Evolutionary conservation across 2,797 vertebrate genomes (phyloP).

Genomic region (Pteronotus mesoamericanus): DNA sequence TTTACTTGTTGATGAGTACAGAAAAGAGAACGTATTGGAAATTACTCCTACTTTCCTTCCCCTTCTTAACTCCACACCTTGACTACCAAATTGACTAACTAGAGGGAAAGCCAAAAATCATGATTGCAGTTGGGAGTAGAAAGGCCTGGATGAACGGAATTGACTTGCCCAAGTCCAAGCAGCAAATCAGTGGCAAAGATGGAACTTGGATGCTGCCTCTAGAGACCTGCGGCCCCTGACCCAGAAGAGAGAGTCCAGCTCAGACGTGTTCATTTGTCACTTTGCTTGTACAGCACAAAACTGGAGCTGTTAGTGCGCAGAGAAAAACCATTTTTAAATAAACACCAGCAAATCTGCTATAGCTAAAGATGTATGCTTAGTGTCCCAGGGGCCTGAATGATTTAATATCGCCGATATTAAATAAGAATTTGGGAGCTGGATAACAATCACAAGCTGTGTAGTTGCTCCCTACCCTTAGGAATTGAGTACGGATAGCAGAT

Average conservation of each 20-base stretch:
- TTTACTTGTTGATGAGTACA: background rate
- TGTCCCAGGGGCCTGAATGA: background rate
- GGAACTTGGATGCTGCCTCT: background rate
- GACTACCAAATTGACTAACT: background rate
- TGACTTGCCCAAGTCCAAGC: background rate
- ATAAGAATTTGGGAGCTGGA: constrained; percentile 24
- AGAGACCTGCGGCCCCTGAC: background rate
- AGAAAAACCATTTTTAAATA: constrained; percentile 43
- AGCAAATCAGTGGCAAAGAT: background rate
- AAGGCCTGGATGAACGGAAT: background rate
- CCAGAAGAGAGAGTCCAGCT: background rate
- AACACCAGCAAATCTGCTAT: constrained; percentile 39
- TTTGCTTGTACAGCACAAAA: background rate
- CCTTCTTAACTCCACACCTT: background rate
- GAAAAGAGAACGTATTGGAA: background rate
- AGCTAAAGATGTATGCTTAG: background rate
- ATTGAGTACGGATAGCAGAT: constrained; percentile 37
- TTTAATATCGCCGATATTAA: constrained; percentile 57
- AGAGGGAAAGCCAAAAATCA: background rate
- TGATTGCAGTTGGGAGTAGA: background rate
- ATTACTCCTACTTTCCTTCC: background rate
- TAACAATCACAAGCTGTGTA: background rate
- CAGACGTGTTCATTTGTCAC: background rate
- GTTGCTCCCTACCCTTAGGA: constrained; percentile 60
- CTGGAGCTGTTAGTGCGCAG: background rate